Conservation (phyloP, 2,797 vertebrate species). For the Myotis myotis region DNA sequence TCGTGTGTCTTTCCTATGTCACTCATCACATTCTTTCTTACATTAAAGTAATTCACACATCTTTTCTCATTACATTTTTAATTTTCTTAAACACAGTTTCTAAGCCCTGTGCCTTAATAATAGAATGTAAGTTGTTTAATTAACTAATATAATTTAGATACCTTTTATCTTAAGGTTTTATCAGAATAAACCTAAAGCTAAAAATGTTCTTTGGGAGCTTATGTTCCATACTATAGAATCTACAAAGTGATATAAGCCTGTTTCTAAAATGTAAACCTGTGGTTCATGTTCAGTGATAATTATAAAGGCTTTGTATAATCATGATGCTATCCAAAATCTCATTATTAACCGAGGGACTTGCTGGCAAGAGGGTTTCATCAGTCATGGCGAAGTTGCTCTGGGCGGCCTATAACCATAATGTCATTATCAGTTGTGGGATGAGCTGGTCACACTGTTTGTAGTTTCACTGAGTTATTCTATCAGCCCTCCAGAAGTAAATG, state of each 20-base stretch:
- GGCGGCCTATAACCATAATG: background rate
- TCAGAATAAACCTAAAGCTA: background rate
- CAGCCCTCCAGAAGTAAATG: conserved; percentile 44
- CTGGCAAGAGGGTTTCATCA: conserved; percentile 15
- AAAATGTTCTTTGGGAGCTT: background rate
- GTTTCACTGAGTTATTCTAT: background rate
- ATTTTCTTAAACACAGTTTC: background rate
- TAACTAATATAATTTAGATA: background rate
- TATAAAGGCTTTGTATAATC: background rate
- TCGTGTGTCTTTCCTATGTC: background rate
- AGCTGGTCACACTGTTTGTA: background rate
- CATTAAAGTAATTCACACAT: background rate
- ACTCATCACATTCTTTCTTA: background rate
- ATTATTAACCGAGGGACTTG: background rate
- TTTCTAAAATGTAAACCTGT: background rate
- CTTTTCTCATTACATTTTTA: background rate
- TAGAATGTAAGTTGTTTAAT: background rate
- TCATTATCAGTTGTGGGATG: background rate
- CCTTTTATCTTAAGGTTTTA: background rate
- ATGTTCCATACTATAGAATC: background rate
- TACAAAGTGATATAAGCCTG: background rate
- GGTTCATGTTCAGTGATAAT: conserved; percentile 18
- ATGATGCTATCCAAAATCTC: background rate
- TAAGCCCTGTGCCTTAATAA: background rate
- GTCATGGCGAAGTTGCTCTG: background rate